Evolutionary conservation across 2,888 invertebrate species (phyloP).

Genomic region (Chaetogeoica ovagalla): DNA sequence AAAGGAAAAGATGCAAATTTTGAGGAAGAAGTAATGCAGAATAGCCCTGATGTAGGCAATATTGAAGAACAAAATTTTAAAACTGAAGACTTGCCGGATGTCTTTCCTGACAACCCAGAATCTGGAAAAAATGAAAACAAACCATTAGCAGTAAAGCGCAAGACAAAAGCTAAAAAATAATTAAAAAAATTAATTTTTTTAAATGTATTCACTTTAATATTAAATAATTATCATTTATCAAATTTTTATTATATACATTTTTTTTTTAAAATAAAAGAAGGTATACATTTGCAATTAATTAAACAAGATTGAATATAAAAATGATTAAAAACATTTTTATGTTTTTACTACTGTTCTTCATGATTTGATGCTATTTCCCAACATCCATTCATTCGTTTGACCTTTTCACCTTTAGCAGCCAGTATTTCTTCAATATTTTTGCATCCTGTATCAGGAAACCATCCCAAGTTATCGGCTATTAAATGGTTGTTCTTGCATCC

Average conservation of each 20-base stretch:
- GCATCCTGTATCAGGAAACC: constrained; percentile 80
- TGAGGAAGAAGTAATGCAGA: neutral
- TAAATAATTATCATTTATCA: neutral
- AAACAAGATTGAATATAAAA: too few relatives aligned
- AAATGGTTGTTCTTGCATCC: constrained; percentile 88
- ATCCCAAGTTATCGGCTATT: constrained; percentile 93
- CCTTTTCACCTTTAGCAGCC: constrained; percentile 82
- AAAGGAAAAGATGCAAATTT: neutral
- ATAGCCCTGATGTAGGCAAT: neutral
- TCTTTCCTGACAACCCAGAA: neutral
- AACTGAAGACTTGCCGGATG: constrained; percentile 3
- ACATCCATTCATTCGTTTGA: constrained; percentile 59
- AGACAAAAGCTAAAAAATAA: constrained; percentile 30
- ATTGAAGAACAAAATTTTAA: neutral
- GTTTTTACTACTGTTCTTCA: constrained; percentile 19
- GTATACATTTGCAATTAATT: neutral
- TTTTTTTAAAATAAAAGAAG: neutral
- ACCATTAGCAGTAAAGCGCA: constrained; percentile 5
- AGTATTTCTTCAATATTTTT: constrained; percentile 90
- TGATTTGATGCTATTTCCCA: constrained; percentile 12
- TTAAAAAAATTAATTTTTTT: neutral
- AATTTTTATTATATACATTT: neutral
- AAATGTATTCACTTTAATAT: neutral
- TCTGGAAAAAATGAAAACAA: neutral
- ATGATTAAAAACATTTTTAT: neutral